Conservation (phyloP, 2,888 invertebrate species). For the Cantharis flavilabris region DNA sequence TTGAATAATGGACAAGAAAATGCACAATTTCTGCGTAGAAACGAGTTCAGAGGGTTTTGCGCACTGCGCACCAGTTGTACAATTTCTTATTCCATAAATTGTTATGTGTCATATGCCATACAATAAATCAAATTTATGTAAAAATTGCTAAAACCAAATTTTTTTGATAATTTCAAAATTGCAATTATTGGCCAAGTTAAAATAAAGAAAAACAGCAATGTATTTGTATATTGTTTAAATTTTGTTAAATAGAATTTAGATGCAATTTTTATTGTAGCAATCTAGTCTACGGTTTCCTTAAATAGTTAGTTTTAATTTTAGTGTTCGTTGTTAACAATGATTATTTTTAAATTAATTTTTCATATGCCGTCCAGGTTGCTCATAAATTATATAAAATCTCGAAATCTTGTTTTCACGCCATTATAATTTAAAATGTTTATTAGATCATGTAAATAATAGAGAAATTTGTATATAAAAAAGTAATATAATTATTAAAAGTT, state of each 20-base stretch:
- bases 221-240: neutral
- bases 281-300: slow-evolving; percentile 1
- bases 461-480: slow-evolving; percentile 12
- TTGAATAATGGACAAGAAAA: neutral
- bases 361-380: neutral
- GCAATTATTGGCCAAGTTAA: neutral
- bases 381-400: neutral
- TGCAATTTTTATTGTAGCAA: neutral
- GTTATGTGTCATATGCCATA: no score
- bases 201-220: neutral
- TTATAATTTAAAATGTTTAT: neutral
- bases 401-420: neutral
- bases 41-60: no score
- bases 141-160: neutral
- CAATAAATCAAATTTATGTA: neutral
- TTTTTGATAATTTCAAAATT: neutral
- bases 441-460: slow-evolving; percentile 14
- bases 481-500: neutral
- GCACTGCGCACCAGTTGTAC: no score
- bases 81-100: no score
- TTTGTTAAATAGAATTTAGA: neutral
- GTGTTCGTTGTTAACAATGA: neutral
- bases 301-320: neutral
- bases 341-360: neutral
- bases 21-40: neutral